These are phyloP conservation scores for Tragelaphus scriptus DNA, from an alignment of 2,113 vertebrate species.

Conservation along the genomic window DNA sequence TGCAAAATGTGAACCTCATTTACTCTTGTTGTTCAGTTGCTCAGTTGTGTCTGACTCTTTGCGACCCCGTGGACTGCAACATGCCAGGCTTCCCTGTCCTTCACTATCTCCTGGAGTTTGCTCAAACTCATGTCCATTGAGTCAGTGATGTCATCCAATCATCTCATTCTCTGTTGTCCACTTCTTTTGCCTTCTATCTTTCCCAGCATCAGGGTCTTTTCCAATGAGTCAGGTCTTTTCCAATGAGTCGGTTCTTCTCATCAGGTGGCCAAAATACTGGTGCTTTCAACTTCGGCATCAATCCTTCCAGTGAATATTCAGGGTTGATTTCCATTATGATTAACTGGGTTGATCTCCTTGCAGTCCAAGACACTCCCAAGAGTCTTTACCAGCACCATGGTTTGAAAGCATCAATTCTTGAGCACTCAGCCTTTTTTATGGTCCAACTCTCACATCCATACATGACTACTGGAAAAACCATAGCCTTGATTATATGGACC, in stretches of 20 bases:
- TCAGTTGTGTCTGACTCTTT: neutral
- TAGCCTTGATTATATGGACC: neutral
- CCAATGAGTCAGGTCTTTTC: neutral
- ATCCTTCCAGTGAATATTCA: neutral
- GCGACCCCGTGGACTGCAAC: neutral
- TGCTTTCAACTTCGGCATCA: neutral
- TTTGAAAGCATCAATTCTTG: neutral
- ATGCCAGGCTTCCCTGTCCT: neutral
- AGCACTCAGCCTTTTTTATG: neutral
- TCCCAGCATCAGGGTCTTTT: neutral
- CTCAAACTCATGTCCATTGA: neutral
- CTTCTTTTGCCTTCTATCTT: neutral
- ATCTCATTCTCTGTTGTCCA: neutral
- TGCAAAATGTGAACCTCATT: neutral
- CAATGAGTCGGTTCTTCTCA: fast-evolving
- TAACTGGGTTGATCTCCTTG: neutral
- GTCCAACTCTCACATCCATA: neutral
- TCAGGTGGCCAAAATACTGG: neutral
- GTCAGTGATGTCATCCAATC: neutral
- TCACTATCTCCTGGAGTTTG: neutral
- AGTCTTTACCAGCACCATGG: neutral
- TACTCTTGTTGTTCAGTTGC: neutral
- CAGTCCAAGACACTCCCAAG: neutral
- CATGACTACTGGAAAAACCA: neutral
- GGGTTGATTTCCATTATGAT: neutral